Conservation (phyloP, 2,888 invertebrate genomes). For the Sussaba pulchella region DNA sequence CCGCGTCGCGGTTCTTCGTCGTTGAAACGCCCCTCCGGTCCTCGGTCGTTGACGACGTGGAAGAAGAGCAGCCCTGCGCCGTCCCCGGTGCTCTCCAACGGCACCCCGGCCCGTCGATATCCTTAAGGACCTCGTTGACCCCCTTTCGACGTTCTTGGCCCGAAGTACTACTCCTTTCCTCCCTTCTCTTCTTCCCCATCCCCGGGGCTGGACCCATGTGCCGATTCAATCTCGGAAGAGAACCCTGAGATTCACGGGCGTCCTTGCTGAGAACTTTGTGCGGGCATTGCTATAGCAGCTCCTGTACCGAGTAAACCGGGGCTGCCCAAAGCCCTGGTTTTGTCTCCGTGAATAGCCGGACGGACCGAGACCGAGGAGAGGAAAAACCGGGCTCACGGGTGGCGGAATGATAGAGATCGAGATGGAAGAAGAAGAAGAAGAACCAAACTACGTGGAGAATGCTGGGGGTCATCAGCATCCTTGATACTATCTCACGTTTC, state of each 20-base stretch:
- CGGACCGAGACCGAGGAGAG: neutral
- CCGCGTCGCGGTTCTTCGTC: slow-evolving; percentile 30
- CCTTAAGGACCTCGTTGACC: slow-evolving; percentile 82
- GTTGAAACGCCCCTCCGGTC: slow-evolving; percentile 10
- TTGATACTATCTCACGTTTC: slow-evolving; percentile 62
- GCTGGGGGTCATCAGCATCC: slow-evolving; percentile 70
- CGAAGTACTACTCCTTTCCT: slow-evolving; percentile 26
- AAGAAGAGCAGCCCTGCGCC: slow-evolving; percentile 40
- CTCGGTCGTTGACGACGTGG: slow-evolving; percentile 43
- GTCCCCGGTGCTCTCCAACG: slow-evolving; percentile 1
- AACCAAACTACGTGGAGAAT: slow-evolving; percentile 35
- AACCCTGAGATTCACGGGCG: slow-evolving; percentile 61
- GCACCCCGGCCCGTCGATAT: slow-evolving; percentile 78
- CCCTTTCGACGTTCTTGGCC: slow-evolving; percentile 69
- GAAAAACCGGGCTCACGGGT: neutral
- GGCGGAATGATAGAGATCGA: slow-evolving; percentile 12
- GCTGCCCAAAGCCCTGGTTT: neutral
- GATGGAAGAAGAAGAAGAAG: slow-evolving; percentile 10
- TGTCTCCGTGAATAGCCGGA: slow-evolving; percentile 22
- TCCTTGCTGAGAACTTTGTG: slow-evolving; percentile 2
- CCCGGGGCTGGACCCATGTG: slow-evolving; percentile 73
- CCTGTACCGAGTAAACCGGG: neutral
- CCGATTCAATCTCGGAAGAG: slow-evolving; percentile 77
- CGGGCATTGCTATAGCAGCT: neutral
- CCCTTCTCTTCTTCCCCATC: no score